Evolutionary conservation across 2,797 vertebrate species (phyloP).

Genomic region (Luscinia luscinia): DNA sequence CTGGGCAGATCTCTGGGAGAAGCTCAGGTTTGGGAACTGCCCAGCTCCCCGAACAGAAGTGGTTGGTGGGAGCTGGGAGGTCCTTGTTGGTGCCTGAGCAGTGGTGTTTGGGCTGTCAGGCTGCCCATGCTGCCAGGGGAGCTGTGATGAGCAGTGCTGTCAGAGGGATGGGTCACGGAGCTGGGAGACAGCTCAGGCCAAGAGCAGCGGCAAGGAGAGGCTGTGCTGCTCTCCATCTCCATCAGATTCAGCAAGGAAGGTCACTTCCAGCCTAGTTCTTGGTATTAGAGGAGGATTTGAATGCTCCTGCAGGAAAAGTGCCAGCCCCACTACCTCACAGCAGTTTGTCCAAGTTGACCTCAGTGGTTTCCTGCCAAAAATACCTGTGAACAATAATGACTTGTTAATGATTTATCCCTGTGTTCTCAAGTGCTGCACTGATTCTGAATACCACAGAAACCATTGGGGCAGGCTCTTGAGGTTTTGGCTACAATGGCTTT

Average conservation of each 20-base stretch:
- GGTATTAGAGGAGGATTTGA: background rate
- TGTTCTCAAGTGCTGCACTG: slow-evolving; percentile 42
- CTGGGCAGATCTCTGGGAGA: background rate
- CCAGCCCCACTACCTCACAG: background rate
- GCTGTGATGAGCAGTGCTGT: background rate
- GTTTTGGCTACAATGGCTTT: slow-evolving; percentile 16
- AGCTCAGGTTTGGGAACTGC: slow-evolving; percentile 1
- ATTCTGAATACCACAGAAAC: slow-evolving; percentile 12
- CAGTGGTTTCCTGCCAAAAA: slow-evolving; percentile 62
- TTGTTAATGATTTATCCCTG: slow-evolving; percentile 69
- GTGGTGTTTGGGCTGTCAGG: background rate
- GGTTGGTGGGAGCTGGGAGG: background rate
- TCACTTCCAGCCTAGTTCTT: background rate
- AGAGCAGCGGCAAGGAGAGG: background rate
- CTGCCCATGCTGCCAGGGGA: background rate
- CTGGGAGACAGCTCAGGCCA: background rate
- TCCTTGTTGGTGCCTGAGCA: background rate
- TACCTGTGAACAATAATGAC: slow-evolving; percentile 67
- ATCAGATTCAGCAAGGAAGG: background rate
- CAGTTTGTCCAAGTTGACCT: slow-evolving; percentile 55
- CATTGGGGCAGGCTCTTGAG: background rate
- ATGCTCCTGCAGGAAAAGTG: background rate
- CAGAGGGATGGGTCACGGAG: background rate
- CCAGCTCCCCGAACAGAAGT: background rate
- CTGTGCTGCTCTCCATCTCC: accelerated